A percentile compares a stretch with the other conserved stretches of the same genome.
These are phyloP conservation scores for Pogonus chalceus DNA, from an alignment of 1,140 invertebrate genomes.

Conservation along the genomic window DNA sequence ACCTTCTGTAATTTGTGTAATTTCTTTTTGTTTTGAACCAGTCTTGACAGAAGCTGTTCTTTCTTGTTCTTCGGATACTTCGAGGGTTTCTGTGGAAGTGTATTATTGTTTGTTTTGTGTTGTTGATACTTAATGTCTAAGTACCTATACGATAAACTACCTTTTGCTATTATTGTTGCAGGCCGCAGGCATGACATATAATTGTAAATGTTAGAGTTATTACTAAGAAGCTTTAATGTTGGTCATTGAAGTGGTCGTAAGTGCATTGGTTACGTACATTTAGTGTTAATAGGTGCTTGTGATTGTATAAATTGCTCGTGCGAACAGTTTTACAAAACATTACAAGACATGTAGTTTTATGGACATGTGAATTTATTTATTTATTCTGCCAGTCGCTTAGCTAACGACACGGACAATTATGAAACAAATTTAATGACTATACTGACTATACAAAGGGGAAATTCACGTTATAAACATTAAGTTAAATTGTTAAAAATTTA, in stretches of 20 bases:
- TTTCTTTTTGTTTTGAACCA: constrained; percentile 21
- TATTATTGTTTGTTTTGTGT: constrained; percentile 28
- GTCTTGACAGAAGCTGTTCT: constrained; percentile 1
- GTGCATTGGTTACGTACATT: neutral
- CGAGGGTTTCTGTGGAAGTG: constrained; percentile 42
- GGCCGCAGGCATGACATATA: constrained; percentile 10
- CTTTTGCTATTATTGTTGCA: constrained; percentile 8
- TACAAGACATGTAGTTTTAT: constrained; percentile 13
- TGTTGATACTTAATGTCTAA: constrained; percentile 11
- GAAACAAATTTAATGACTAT: too few species aligned
- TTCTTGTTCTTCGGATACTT: constrained; percentile 30
- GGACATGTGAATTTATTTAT: constrained; percentile 10
- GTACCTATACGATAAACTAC: neutral
- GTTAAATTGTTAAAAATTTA: too few species aligned
- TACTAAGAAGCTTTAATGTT: constrained; percentile 12
- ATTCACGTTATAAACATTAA: too few species aligned
- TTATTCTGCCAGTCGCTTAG: neutral
- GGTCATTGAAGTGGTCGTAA: constrained; percentile 8
- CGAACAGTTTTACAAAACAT: neutral
- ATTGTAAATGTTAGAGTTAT: too few species aligned
- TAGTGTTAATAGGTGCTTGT: neutral
- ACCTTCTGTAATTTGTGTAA: constrained; percentile 29
- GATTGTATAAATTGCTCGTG: neutral
- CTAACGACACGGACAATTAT: too few species aligned
- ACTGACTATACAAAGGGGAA: too few species aligned